Percentiles rank a stretch among this genome's conserved stretches.
Conservation (phyloP, 1,140 invertebrate species). For the Tachypleus tridentatus region DNA sequence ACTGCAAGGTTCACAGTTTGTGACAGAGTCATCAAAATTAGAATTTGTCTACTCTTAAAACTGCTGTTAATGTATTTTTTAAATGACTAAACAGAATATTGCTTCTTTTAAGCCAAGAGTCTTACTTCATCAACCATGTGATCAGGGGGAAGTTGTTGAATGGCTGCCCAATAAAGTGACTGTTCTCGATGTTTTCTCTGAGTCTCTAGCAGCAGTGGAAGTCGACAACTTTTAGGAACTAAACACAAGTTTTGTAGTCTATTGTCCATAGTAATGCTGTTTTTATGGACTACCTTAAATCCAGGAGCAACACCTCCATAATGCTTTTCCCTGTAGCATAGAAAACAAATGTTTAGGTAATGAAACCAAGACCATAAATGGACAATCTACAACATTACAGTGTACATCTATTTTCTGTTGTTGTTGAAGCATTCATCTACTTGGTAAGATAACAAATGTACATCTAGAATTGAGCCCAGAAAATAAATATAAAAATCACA, state of each 20-base stretch:
- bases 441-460: no score
- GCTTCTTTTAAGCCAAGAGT: no score
- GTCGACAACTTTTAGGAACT: constrained; percentile 23
- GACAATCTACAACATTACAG: neutral
- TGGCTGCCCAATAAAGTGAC: constrained; percentile 41
- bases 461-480: no score
- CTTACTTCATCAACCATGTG: constrained; percentile 33
- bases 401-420: neutral
- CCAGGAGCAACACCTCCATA: constrained; percentile 39
- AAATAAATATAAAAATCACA: no score
- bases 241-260: constrained; percentile 38
- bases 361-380: constrained; percentile 1
- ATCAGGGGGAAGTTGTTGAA: constrained; percentile 38
- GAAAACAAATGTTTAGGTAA: neutral
- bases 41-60: no score
- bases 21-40: no score
- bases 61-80: no score
- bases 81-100: no score
- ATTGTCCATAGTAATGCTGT: constrained; percentile 41
- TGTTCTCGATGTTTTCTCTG: constrained; percentile 30
- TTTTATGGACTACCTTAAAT: constrained; percentile 39
- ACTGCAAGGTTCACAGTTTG: no score
- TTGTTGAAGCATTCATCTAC: neutral
- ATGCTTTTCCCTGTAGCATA: constrained; percentile 37
- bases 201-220: neutral